Base-by-base conservation (phyloP, 2,113 vertebrate genomes). In the Hippocampus barbouri region DNA sequence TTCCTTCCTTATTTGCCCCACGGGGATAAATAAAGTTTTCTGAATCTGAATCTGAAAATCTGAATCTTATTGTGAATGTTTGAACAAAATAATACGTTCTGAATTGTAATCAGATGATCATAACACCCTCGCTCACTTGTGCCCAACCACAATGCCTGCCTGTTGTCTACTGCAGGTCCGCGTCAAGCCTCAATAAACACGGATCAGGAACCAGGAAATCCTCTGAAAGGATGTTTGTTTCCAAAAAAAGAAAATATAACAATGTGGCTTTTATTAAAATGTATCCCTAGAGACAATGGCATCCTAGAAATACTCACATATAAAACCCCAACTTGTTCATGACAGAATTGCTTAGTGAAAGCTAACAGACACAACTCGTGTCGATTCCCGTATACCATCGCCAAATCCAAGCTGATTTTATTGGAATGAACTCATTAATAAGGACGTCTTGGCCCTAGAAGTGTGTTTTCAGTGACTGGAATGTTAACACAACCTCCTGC, bases 131-230 rank as follows among this genome's bases (percentile, higher is more conserved):
- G 49, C 16, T 18, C 49, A 20, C 5, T n/a, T 54, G 18, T 54
- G 11, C 11, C 12, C 12, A 25, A 59, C 23, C 12, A 25, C 12
- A 12, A 59, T 27, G n/a, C 12, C 5, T 5, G 56, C 56, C 56
- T 10, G 6, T 8, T 30, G 27, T 12, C 12, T 25, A 41, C 63
- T 74, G 66, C 49, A 72, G 10, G 30, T 66, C 76, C 74, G 34
- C 15, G 67, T 65, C 73, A 53, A 79, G 74, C 75, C 76, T 73
- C 69, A 70, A 74, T 43, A 67, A 47, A 70, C n/a, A 61, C 25
- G 30, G 79, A 87, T 85, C 78, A 73, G 16, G 34, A 78, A 75
- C n/a, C 27, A 34, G 41, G 38, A 69, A 69, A 67, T 14, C 6
- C 11, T 70, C 11, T 41, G 30, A 47, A 23, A 61, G 57, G 62